Evolutionary conservation across 2,797 vertebrate genomes (phyloP).

Genomic region (Aeoliscus strigatus): DNA sequence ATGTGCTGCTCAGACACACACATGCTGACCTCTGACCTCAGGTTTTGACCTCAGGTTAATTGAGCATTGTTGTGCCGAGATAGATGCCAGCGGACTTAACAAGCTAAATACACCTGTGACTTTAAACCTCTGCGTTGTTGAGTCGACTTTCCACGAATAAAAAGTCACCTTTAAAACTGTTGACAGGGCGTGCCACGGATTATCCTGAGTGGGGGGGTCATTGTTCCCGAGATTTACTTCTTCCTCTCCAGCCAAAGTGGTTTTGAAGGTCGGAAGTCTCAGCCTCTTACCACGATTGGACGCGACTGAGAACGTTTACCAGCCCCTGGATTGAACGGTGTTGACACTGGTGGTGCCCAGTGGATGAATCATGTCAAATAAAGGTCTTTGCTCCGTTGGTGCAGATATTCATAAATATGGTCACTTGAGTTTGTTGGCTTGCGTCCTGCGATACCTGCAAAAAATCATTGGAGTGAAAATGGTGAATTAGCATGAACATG

Average conservation of each 20-base stretch:
- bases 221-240: neutral
- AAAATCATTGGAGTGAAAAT: no score
- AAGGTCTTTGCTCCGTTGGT: no score
- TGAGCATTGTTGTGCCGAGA: slow-evolving; percentile 19
- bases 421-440: no score
- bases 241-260: neutral
- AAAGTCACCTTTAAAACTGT: neutral
- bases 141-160: slow-evolving; percentile 7
- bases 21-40: slow-evolving; percentile 43
- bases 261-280: neutral
- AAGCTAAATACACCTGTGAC: slow-evolving; percentile 5
- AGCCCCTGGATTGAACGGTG: neutral
- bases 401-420: neutral
- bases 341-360: neutral
- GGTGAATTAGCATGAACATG: no score
- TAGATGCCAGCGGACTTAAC: slow-evolving; percentile 34
- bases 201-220: neutral
- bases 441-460: no score
- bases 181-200: slow-evolving; percentile 5
- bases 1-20: slow-evolving; percentile 22
- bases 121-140: slow-evolving; percentile 1
- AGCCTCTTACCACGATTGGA: neutral
- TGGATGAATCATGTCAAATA: no score
- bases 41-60: slow-evolving; percentile 38
- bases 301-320: neutral